A percentile compares a stretch with the other conserved stretches of the same genome.
These are phyloP conservation scores for Enteromius fasciolatus DNA, from an alignment of 2,797 vertebrate species.

Conservation along the genomic window DNA sequence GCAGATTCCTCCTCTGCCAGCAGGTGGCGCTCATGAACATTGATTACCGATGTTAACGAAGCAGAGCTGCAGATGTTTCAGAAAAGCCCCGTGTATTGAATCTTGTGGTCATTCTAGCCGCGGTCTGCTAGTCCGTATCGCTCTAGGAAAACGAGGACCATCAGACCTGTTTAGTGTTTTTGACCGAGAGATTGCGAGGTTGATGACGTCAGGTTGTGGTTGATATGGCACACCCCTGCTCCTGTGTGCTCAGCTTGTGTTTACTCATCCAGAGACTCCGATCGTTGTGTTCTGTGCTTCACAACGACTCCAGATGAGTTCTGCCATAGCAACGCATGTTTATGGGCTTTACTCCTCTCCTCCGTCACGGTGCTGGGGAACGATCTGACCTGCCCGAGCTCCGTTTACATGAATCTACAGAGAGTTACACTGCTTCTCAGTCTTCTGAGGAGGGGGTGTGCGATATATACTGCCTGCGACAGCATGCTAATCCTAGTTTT, in stretches of 20 bases:
- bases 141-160: not conserved
- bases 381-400: not conserved
- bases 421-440: not conserved
- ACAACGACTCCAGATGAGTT: not conserved
- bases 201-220: not conserved
- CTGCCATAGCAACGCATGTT: not conserved
- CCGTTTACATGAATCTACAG: not conserved
- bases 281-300: conserved; percentile 1
- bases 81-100: not conserved
- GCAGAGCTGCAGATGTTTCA: not conserved
- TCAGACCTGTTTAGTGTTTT: not conserved
- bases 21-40: too few relatives aligned
- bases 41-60: too few relatives aligned
- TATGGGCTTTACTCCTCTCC: too few relatives aligned
- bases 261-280: not conserved
- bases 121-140: not conserved
- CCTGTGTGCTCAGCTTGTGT: not conserved
- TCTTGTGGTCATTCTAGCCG: not conserved
- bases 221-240: not conserved
- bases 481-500: too few relatives aligned
- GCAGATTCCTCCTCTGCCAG: too few relatives aligned
- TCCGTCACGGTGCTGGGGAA: not conserved
- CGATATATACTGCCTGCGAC: too few relatives aligned
- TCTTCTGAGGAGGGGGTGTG: not conserved
- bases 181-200: not conserved